Evolutionary conservation across 2,888 invertebrate species (phyloP).

Genomic region (Agrypnus murinus): DNA sequence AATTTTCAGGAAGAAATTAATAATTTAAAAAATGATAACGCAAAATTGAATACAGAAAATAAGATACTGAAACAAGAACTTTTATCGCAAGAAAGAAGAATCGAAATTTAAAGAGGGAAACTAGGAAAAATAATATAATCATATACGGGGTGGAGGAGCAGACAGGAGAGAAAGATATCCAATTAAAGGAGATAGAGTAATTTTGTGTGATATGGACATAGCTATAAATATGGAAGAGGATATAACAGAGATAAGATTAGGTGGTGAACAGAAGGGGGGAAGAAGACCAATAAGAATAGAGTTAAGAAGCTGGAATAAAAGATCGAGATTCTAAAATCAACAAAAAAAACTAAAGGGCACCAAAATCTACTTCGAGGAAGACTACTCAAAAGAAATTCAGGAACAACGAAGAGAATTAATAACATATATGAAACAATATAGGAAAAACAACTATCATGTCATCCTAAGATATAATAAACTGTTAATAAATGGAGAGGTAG

Average conservation of each 20-base stretch:
- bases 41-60: too few relatives aligned
- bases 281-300: constrained; percentile 9
- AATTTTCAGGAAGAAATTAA: constrained; percentile 17
- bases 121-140: constrained; percentile 3
- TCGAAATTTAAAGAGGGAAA: constrained; percentile 4
- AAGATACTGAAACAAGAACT: constrained; percentile 8
- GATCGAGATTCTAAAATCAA: constrained; percentile 28
- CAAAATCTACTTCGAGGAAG: constrained; percentile 27
- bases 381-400: too few relatives aligned
- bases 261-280: constrained; percentile 2
- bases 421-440: too few relatives aligned
- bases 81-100: constrained; percentile 14
- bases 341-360: constrained; percentile 17
- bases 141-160: constrained; percentile 29
- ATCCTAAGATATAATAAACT: too few relatives aligned
- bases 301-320: constrained; percentile 22
- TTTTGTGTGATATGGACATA: constrained; percentile 13
- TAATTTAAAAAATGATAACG: too few relatives aligned
- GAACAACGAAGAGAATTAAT: too few relatives aligned
- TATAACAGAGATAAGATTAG: constrained; percentile 18
- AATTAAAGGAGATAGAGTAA: constrained; percentile 23
- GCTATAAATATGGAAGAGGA: constrained; percentile 19
- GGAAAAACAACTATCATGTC: too few relatives aligned
- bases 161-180: constrained; percentile 9
- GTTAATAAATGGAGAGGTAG: too few relatives aligned